Evolutionary conservation across 2,113 vertebrate genomes (phyloP), one percentile per base, ranked within the genome.

Genomic region (Eleginops maclovinus): DNA sequence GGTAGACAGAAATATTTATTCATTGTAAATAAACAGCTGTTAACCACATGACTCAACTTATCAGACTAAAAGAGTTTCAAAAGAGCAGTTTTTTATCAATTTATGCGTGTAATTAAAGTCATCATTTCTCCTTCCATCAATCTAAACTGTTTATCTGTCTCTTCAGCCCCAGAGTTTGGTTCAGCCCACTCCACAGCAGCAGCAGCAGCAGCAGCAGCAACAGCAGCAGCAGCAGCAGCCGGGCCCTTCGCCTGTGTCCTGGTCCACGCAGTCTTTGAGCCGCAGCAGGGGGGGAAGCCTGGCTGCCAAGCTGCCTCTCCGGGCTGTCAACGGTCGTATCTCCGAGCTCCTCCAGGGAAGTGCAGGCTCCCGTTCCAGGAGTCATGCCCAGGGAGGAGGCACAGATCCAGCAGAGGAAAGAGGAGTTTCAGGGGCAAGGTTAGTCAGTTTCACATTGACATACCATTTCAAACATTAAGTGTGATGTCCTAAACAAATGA

Each of bases 261-360:
- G 98, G 97, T 98, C 98, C 31, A 99, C 97, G 0, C 98, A 99
- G 91, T 99, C 98, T 10, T 94, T 99, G 53, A 97, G 97, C 87
- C 95, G 97, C 76, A 97, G 87, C 90, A 93, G 95, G 0, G 95
- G 96, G 13, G 94, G 96, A 63, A 94, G 95, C 31, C 93, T 97
- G 49, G 93, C 94, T 36, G 96, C 97, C 75, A 99, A 98, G 63
- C 83, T 98, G 79, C 98, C 98, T 0, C 95, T 98, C 13, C 91
- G 97, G 26, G 98, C 97, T 0, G 96, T 98, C 49, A 99, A 99
- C 0, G 97, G 98, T 21, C 93, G 97, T 9, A 97, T 99, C 87
- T 99, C 98, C 0, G 98, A 99, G 88, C 95, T 99, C 62, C 96
- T 99, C 41, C 97, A 97, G 81, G 96, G 97, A 9, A 95, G 91